These are phyloP conservation scores for Malurus leucopterus DNA, from an alignment of 2,797 vertebrate genomes.

Conservation along the genomic window DNA sequence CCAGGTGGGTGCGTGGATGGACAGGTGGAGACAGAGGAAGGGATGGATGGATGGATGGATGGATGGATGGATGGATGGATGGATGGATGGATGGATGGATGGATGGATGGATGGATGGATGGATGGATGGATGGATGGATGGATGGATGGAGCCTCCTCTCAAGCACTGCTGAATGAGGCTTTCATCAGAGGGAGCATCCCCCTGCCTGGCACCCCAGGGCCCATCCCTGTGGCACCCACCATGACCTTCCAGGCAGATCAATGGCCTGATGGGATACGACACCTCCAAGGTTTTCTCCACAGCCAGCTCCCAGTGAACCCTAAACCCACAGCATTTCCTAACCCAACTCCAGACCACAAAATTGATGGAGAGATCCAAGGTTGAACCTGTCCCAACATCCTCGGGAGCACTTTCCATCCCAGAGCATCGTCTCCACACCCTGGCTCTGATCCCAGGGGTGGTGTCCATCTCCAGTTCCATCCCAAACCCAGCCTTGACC, in stretches of 20 bases:
- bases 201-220: not conserved
- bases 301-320: not conserved
- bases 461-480: not conserved
- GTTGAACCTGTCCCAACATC: not conserved
- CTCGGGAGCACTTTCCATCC: not conserved
- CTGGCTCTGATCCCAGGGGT: not conserved
- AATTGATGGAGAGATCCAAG: not conserved
- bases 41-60: not conserved
- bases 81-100: not conserved
- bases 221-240: not conserved
- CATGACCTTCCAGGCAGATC: not conserved
- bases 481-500: not conserved
- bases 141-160: not conserved
- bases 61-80: too few relatives aligned
- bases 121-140: not conserved
- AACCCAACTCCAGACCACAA: not conserved
- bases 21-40: too few relatives aligned
- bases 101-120: not conserved
- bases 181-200: not conserved
- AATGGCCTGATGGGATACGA: rapidly evolving
- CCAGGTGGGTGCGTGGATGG: rapidly evolving
- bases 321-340: not conserved
- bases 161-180: rapidly evolving
- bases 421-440: not conserved
- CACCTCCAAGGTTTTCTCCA: not conserved